Conservation (phyloP, 2,113 vertebrate species). For the Naja naja region DNA sequence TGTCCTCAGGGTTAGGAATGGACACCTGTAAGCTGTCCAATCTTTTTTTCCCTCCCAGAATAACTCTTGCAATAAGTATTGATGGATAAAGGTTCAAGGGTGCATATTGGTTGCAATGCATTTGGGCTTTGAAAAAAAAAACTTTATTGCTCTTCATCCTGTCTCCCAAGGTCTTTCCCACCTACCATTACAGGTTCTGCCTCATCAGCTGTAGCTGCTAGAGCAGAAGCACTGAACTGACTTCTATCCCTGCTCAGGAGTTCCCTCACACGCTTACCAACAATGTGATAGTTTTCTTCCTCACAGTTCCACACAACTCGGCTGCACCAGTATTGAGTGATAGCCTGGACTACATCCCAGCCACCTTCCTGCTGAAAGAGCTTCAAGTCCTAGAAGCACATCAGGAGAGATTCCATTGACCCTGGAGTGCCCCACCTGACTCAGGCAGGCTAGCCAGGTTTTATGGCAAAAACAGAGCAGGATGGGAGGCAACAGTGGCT, state of each 20-base stretch:
- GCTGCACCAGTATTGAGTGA: conserved; percentile 93
- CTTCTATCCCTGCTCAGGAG: accelerated
- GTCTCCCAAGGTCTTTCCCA: not conserved
- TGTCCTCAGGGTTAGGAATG: not conserved
- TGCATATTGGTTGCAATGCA: not conserved
- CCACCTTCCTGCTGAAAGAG: conserved; percentile 81
- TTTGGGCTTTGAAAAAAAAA: not conserved
- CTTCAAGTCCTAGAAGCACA: conserved; percentile 78
- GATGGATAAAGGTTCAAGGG: not conserved
- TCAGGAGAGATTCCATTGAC: not conserved
- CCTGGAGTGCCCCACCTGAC: no score
- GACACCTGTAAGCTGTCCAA: not conserved
- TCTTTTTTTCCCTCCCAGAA: not conserved
- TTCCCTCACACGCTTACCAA: conserved; percentile 64
- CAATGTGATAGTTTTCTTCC: conserved; percentile 83
- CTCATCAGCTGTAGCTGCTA: not conserved
- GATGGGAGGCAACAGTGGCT: not conserved
- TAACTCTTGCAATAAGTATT: not conserved
- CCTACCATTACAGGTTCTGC: not conserved
- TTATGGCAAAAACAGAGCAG: not conserved
- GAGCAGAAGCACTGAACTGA: accelerated
- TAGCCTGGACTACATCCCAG: conserved; percentile 79
- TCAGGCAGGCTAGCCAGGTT: not conserved
- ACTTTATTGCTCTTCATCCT: not conserved
- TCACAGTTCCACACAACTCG: conserved; percentile 79